Conservation (phyloP, 2,113 vertebrate species). For the Poecile atricapillus region DNA sequence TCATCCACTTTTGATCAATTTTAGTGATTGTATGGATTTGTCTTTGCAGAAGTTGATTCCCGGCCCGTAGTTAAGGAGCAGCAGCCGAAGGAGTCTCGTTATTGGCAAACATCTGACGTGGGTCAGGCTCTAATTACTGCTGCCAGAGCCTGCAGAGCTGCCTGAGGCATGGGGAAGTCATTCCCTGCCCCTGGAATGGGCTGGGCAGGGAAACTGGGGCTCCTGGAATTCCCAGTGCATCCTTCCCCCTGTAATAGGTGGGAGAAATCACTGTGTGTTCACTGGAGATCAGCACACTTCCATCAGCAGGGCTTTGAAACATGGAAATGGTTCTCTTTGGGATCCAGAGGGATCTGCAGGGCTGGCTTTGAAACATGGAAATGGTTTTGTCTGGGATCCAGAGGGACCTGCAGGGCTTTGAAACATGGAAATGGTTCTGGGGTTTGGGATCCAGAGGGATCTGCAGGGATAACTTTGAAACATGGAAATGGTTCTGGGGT, state of each 20-base stretch:
- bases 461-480: background rate
- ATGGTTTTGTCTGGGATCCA: background rate
- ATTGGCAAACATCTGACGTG: background rate
- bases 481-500: no score
- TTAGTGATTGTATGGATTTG: constrained; percentile 8
- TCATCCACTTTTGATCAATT: background rate
- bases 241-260: background rate
- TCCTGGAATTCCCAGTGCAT: background rate
- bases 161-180: background rate
- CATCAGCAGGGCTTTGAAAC: fast-evolving
- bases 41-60: background rate
- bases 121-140: background rate
- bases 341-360: background rate
- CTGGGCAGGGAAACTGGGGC: background rate
- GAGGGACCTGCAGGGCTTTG: background rate
- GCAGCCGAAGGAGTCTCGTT: background rate
- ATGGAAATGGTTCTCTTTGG: background rate
- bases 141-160: background rate
- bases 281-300: background rate
- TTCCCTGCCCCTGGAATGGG: background rate
- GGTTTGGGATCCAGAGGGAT: no score
- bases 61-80: background rate
- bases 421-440: no score
- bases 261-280: background rate
- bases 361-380: background rate